Evolutionary conservation across 1,140 invertebrate genomes (phyloP).

Genomic region (Lineus longissimus): DNA sequence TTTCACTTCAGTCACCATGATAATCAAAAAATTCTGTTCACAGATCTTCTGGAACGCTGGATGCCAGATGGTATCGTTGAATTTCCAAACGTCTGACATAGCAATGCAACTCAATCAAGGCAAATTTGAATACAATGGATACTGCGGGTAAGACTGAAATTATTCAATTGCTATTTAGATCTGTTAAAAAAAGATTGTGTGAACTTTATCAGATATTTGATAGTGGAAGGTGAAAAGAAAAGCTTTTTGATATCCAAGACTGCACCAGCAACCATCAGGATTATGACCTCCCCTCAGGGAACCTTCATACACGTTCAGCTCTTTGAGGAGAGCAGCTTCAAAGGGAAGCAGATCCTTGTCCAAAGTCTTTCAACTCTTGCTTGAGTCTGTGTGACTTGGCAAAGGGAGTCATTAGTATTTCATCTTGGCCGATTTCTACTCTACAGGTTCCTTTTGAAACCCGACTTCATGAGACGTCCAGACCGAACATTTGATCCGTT

Average conservation of each 20-base stretch:
- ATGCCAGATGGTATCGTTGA: constrained; percentile 99
- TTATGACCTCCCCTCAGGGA: too few relatives aligned
- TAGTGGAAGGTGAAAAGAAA: too few relatives aligned
- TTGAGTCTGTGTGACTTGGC: too few relatives aligned
- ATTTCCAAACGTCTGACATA: constrained; percentile 98
- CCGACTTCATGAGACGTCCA: constrained; percentile 96
- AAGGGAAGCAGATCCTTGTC: too few relatives aligned
- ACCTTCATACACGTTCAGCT: too few relatives aligned
- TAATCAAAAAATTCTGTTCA: not conserved
- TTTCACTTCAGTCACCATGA: too few relatives aligned
- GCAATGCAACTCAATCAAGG: constrained; percentile 99
- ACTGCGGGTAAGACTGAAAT: constrained; percentile 69
- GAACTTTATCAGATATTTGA: not conserved
- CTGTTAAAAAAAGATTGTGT: not conserved
- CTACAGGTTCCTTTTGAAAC: constrained; percentile 94
- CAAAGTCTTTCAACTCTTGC: too few relatives aligned
- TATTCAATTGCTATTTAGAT: not conserved
- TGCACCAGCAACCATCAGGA: too few relatives aligned
- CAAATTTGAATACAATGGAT: constrained; percentile 99
- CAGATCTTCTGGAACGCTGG: constrained; percentile 98
- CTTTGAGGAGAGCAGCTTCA: too few relatives aligned
- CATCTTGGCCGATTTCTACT: too few relatives aligned
- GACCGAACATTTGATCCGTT: constrained; percentile 98
- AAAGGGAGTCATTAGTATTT: too few relatives aligned
- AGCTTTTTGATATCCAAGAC: too few relatives aligned